A percentile compares a stretch with the other conserved stretches of the same genome.
These are phyloP conservation scores for Sarcophaga variegata DNA, from an alignment of 2,888 invertebrate species.

Conservation along the genomic window DNA sequence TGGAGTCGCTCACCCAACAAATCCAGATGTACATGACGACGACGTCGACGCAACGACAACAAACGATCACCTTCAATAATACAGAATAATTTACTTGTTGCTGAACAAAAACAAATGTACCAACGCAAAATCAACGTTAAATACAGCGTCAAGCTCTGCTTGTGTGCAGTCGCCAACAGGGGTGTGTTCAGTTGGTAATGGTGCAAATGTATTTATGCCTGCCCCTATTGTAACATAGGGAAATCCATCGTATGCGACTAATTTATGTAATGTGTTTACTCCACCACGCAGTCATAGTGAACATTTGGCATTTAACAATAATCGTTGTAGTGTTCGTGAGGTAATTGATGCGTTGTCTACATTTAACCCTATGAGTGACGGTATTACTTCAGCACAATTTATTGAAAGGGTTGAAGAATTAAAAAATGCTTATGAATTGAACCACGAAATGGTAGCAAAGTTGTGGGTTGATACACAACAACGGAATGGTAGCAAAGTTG, in stretches of 20 bases:
- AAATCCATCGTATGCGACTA: no score
- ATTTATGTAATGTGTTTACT: no score
- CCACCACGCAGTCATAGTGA: no score
- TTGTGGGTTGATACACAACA: slow-evolving; percentile 58
- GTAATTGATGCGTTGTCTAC: slow-evolving; percentile 6
- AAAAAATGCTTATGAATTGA: slow-evolving; percentile 50
- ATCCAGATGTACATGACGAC: not conserved
- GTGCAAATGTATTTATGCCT: no score
- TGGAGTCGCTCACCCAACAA: no score
- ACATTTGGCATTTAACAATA: not conserved
- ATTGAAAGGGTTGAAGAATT: slow-evolving; percentile 53
- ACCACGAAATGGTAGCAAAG: slow-evolving; percentile 43
- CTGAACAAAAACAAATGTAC: not conserved
- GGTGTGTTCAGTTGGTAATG: no score
- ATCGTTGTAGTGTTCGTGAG: slow-evolving; percentile 1
- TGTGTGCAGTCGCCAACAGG: no score
- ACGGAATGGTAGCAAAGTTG: no score
- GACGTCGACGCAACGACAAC: slow-evolving; percentile 13
- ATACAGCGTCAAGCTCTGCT: no score
- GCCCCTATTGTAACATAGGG: no score
- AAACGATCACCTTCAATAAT: not conserved
- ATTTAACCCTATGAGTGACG: slow-evolving; percentile 31
- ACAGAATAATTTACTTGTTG: no score
- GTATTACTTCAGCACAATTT: slow-evolving; percentile 52
- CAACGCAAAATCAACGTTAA: no score